Conservation (phyloP, 2,797 vertebrate species). For the Sebastes kiyomatsui region DNA sequence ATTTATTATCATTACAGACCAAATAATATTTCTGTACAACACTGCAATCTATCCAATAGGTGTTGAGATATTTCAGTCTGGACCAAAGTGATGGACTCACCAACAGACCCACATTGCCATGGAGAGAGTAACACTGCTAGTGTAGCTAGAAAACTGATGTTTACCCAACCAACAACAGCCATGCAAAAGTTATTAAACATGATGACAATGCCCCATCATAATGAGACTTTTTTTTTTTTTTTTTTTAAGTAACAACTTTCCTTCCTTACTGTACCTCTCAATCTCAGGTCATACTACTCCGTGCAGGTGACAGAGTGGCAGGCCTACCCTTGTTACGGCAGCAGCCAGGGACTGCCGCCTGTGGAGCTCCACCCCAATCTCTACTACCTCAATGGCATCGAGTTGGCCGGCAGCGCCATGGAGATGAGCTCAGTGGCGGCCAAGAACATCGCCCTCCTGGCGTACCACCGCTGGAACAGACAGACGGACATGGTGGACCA, state of each 20-base stretch:
- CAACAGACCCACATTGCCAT: background rate
- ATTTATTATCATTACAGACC: background rate
- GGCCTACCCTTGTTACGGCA: conserved; percentile 88
- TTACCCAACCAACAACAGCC: too few relatives aligned
- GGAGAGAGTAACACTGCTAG: background rate
- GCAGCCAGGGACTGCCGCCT: conserved; percentile 84
- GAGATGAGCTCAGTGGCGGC: conserved; percentile 95
- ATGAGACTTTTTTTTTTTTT: background rate
- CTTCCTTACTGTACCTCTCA: background rate
- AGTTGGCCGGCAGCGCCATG: conserved; percentile 96
- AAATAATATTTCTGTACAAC: background rate
- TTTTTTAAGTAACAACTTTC: background rate
- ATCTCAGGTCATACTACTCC: conserved; percentile 91
- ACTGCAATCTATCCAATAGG: background rate
- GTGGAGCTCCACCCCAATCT: conserved; percentile 90
- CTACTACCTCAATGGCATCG: conserved; percentile 94
- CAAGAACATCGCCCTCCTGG: conserved; percentile 95
- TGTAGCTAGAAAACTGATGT: background rate
- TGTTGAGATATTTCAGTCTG: background rate
- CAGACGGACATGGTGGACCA: conserved; percentile 96
- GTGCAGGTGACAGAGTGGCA: conserved; percentile 95
- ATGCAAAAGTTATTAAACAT: background rate
- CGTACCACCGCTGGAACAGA: conserved; percentile 94
- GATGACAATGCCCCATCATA: background rate
- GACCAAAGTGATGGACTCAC: background rate